Base-by-base conservation (phyloP, 1,140 invertebrate species). In the Aphidius gifuensis region DNA sequence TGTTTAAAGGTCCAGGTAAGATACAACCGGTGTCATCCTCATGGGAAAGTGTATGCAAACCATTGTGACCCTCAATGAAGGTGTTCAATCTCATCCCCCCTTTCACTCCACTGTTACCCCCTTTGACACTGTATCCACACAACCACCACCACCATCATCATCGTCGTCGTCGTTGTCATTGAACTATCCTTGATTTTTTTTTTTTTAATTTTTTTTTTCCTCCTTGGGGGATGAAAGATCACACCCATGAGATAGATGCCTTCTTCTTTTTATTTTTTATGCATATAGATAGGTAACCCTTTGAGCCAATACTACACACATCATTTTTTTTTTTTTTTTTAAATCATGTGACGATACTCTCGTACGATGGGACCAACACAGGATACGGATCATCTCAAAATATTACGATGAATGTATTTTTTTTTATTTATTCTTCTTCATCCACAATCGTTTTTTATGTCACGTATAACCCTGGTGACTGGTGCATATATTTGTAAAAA, bases 31-130 rank as follows among this genome's bases (percentile, higher is more conserved):
- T 80, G 78, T 80, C 78, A 80, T 79, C 77, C 77, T 75, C 77
- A 77, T 80, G 78, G 78, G 78, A 80, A 80, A 80, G 68, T 77
- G 64, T 79, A 80, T 80, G 78, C 78, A 80, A 79, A 79, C 77
- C 72, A 79, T 80, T 79, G 78, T 79, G 73, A 77, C 74, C 76
- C 74, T 68, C 68, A 67, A 69, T 71, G 32, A 54, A 46, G 7
- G 42, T 48, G 43, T 16, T 32, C 23, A 32, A 32, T 32, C 23
- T 32, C 23, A 32, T 32, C 23, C 23, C 23, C 23, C 23, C 23
- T 4, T 4, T 4, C 1, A 2, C 23, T 32, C 23, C 23, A 32
- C 23, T 4, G 2, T 32, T 32, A 32, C 23, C 23, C 23, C 9
- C 47, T 49, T n/a, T n/a, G 6, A 11, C 40, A 53, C 50, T 55